Conservation (phyloP, 2,888 invertebrate genomes). For the Melanotus villosus region DNA sequence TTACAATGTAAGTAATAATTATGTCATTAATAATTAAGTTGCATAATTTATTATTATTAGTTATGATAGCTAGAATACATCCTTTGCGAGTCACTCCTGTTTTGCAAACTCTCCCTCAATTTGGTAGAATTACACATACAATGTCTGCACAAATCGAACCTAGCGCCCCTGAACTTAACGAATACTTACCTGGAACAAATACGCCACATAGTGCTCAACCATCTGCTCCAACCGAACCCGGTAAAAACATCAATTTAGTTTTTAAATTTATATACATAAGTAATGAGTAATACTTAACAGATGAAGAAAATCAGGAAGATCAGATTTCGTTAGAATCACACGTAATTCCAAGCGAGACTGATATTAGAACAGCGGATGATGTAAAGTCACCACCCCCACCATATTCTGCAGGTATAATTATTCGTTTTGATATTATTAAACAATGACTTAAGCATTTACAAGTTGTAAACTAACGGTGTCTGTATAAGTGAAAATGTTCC, state of each 20-base stretch:
- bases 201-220: conserved; percentile 24
- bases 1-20: conserved; percentile 32
- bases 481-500: no score
- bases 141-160: conserved; percentile 23
- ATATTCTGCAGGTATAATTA: conserved; percentile 34
- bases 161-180: neutral
- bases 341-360: conserved; percentile 11
- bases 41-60: conserved; percentile 7
- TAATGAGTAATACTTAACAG: neutral
- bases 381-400: conserved; percentile 42
- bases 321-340: conserved; percentile 43
- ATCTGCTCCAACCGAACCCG: neutral
- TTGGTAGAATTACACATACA: neutral
- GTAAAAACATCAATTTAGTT: no score
- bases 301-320: conserved; percentile 27
- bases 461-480: no score
- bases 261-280: no score
- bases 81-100: conserved; percentile 29
- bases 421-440: neutral
- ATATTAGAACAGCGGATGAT: conserved; percentile 25
- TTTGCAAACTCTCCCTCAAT: conserved; percentile 9
- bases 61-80: conserved; percentile 32
- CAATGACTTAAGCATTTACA: no score
- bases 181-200: conserved; percentile 28
- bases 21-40: neutral